Evolutionary conservation across 1,140 invertebrate genomes (phyloP).

Genomic region (Zaprionus ghesquierei): DNA sequence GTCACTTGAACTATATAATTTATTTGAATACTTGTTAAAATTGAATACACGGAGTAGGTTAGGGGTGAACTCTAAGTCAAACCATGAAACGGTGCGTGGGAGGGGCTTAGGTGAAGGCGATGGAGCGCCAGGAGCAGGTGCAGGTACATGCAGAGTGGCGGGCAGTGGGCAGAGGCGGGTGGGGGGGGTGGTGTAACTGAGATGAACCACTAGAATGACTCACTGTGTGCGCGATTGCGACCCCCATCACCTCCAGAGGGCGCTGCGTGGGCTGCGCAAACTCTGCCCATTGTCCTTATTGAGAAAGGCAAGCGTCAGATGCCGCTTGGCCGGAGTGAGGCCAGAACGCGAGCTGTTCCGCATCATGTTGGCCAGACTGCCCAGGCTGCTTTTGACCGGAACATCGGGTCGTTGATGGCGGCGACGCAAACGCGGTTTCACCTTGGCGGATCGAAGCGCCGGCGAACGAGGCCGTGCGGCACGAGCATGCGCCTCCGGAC

Average conservation of each 20-base stretch:
- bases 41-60: neutral
- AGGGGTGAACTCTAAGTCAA: neutral
- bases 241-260: conserved; percentile 7
- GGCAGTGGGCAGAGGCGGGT: too few relatives aligned
- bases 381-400: conserved; percentile 48
- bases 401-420: neutral
- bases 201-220: neutral
- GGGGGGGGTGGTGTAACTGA: too few relatives aligned
- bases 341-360: conserved; percentile 8
- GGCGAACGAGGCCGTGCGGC: neutral
- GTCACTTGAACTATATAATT: conserved; percentile 14
- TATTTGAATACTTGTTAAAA: conserved; percentile 6
- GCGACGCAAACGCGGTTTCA: neutral
- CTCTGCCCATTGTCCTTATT: conserved; percentile 8
- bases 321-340: conserved; percentile 48
- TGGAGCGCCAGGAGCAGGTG: too few relatives aligned
- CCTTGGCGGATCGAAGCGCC: neutral
- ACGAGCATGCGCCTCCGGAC: neutral
- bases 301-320: conserved; percentile 53
- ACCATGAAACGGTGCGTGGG: neutral
- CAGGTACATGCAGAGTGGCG: too few relatives aligned
- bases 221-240: neutral
- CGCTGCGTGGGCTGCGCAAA: conserved; percentile 5
- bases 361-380: conserved; percentile 42
- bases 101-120: too few relatives aligned